Percentiles rank a stretch among this genome's conserved stretches.
Evolutionary conservation across 2,888 invertebrate genomes (phyloP).

Genomic region (Gymnocheta viridis): DNA sequence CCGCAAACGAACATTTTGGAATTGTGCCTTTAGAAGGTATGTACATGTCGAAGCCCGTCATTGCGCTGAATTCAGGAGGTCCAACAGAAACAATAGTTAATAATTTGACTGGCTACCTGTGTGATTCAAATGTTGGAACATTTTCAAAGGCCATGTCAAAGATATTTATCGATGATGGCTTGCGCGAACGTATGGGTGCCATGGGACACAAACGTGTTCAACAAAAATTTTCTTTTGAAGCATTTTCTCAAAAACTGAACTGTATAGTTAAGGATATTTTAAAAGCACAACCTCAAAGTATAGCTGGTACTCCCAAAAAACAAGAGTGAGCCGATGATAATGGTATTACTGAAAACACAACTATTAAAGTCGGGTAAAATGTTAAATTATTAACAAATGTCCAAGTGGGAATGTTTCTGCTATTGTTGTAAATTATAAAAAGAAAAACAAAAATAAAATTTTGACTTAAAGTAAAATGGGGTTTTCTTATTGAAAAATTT

Average conservation of each 20-base stretch:
- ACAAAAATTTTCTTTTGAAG: conserved; percentile 91
- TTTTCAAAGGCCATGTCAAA: conserved; percentile 91
- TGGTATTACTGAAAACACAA: not conserved
- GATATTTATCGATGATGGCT: conserved; percentile 85
- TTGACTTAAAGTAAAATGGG: not conserved
- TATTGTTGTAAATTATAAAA: not conserved
- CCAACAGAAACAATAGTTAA: conserved; percentile 94
- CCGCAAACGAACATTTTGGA: conserved; percentile 97
- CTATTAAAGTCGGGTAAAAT: not conserved
- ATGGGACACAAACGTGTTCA: conserved; percentile 89
- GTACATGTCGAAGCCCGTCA: conserved; percentile 95
- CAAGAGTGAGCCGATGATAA: not conserved
- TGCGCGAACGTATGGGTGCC: conserved; percentile 87
- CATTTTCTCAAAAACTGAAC: conserved; percentile 88
- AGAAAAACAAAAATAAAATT: not conserved
- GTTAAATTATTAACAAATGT: not conserved
- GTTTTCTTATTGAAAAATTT: too few relatives aligned
- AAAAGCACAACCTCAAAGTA: not conserved
- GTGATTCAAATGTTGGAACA: conserved; percentile 86
- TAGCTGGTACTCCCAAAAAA: conserved; percentile 22
- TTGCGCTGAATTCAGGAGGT: conserved; percentile 97
- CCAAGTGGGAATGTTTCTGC: not conserved
- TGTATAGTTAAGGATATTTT: conserved; percentile 74
- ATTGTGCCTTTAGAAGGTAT: conserved; percentile 99
- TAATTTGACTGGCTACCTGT: conserved; percentile 91